Evolutionary conservation across 2,113 vertebrate genomes (phyloP), one percentile per base, ranked within the genome.

Genomic region (Taxidea taxus): DNA sequence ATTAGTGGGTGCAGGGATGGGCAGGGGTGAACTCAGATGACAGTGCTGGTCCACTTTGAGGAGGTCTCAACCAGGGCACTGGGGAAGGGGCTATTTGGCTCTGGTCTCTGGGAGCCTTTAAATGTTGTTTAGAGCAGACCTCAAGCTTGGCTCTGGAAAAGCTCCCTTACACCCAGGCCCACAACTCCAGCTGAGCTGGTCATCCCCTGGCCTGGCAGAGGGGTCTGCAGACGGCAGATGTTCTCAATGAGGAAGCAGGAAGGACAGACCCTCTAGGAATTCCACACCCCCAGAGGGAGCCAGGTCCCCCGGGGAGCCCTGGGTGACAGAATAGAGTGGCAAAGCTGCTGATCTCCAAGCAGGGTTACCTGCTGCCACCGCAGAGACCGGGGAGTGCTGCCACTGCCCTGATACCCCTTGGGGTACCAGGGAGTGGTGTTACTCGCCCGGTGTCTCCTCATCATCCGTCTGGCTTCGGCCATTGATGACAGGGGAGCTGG

Each of bases 401-500:
- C 11, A 25, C 94, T 20, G 31, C 51, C 56, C 95, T 96, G 96
- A 95, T 89, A 97, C 85, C 98, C 97, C 82, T 92, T 70, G 0
- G 72, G 56, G 56, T 11, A 20, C 56, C 83, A 77, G 96, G 92
- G 81, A 97, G 84, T 95, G 0, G 66, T 20, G 37, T 77, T 97
- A 97, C 64, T 97, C 82, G 47, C 78, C 94, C 16, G 0, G 58
- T 0, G 2, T 87, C 70, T 90, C 97, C 82, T 98, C 99, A 0
- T 98, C 98, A 0, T 99, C 99, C 68, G 98, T 98, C 14, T 98
- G 98, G 62, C 97, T 99, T 98, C 96, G 99, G 93, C 99, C 98
- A 0, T 99, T 99, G 1, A 99, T 86, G 0, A 99, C 99, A 0
- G 99, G 99, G 0, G 99, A 99, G 47, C 99, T 98, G 0, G 98